Conservation (phyloP, 2,888 invertebrate species). For the Melikaiella ostensackeni region DNA sequence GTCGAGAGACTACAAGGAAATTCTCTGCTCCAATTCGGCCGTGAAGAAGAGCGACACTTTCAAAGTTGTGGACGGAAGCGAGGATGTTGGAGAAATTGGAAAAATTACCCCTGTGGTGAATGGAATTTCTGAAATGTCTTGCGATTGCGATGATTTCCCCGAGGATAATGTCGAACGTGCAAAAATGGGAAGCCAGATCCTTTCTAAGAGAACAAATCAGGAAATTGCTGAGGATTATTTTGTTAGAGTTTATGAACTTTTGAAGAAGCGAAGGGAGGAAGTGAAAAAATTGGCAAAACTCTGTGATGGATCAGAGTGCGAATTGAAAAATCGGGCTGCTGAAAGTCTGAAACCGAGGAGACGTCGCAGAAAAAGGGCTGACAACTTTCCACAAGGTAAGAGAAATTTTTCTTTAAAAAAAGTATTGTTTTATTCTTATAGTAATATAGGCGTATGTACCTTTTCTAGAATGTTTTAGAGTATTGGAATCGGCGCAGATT, state of each 20-base stretch:
- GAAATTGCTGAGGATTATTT: conserved; percentile 71
- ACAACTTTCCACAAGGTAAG: conserved; percentile 54
- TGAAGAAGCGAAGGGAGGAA: conserved; percentile 65
- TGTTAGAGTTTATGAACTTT: conserved; percentile 70
- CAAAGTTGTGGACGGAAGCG: conserved; percentile 69
- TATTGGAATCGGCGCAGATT: not conserved
- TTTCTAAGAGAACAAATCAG: conserved; percentile 55
- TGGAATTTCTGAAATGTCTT: not conserved
- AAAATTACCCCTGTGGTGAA: conserved; percentile 26
- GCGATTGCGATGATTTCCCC: conserved; percentile 43
- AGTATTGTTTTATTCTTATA: not conserved
- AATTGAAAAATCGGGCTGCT: conserved; percentile 56
- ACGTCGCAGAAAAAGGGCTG: conserved; percentile 60
- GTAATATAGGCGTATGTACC: too few species aligned
- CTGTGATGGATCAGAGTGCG: conserved; percentile 44
- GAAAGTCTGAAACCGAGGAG: conserved; percentile 60
- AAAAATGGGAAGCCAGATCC: conserved; percentile 51
- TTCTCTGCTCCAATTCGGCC: conserved; percentile 60
- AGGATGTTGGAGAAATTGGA: conserved; percentile 48
- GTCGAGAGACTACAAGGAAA: conserved; percentile 54
- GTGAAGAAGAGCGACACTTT: conserved; percentile 73
- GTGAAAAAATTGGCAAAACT: conserved; percentile 52
- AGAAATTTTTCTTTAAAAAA: conserved; percentile 37
- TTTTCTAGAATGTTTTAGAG: too few species aligned
- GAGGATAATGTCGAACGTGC: conserved; percentile 47